Percentiles rank a stretch among this genome's conserved stretches.
Evolutionary conservation across 2,797 vertebrate genomes (phyloP).

Genomic region (Eutrigla gurnardus): DNA sequence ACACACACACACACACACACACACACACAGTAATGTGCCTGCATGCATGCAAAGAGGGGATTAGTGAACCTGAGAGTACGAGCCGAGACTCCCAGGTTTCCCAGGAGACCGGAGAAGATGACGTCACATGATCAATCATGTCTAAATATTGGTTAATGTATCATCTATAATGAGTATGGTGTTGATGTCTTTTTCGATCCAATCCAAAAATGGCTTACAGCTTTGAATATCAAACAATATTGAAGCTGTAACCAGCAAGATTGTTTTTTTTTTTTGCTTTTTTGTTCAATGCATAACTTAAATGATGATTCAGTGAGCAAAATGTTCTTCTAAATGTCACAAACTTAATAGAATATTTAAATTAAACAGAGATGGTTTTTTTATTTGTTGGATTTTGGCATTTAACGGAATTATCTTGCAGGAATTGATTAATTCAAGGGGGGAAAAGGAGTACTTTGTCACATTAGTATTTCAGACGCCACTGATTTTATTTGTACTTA

Average conservation of each 20-base stretch:
- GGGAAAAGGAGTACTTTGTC: not conserved
- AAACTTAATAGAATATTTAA: not conserved
- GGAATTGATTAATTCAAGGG: not conserved
- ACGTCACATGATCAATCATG: not conserved
- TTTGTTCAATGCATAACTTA: not conserved
- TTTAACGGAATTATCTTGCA: not conserved
- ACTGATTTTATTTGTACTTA: not conserved
- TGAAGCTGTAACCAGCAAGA: no score
- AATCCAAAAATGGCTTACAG: not conserved
- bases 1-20: not conserved
- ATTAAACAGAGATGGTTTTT: not conserved
- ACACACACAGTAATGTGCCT: constrained; percentile 18
- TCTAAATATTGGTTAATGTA: not conserved
- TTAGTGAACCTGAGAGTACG: constrained; percentile 38
- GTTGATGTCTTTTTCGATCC: not conserved
- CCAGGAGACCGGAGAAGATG: constrained; percentile 15
- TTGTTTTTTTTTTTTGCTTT: no score
- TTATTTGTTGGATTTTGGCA: not conserved
- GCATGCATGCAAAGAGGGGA: constrained; percentile 52
- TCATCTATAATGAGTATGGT: not conserved
- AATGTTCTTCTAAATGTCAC: not conserved
- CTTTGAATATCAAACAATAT: not conserved
- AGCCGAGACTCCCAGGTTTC: constrained; percentile 9
- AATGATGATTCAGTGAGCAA: not conserved
- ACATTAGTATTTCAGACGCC: not conserved